Evolutionary conservation across 2,113 vertebrate genomes (phyloP).

Genomic region (Callipepla californica): DNA sequence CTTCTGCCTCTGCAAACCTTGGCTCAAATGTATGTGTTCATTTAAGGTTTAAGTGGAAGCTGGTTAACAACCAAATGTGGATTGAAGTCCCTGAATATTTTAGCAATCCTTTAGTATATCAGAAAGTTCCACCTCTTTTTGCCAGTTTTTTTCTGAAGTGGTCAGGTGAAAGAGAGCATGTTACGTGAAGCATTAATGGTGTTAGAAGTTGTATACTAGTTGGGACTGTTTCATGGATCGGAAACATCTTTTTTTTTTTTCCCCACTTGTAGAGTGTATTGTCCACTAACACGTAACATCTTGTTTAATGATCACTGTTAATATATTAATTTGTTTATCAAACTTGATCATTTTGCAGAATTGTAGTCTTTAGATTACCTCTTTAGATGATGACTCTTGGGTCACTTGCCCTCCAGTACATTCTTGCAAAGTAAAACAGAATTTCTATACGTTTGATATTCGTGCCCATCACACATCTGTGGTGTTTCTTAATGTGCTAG

Average conservation of each 20-base stretch:
- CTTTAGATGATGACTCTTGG: background rate
- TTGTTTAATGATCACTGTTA: background rate
- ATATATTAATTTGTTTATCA: background rate
- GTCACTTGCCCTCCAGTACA: slow-evolving; percentile 12
- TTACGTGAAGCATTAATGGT: background rate
- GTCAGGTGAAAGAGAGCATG: background rate
- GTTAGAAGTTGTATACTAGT: background rate
- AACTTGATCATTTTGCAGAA: background rate
- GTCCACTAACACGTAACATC: background rate
- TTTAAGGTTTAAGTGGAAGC: background rate
- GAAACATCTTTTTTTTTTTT: background rate
- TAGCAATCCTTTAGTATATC: background rate
- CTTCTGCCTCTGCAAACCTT: background rate
- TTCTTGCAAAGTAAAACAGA: background rate
- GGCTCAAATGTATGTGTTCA: background rate
- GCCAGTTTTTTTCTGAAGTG: background rate
- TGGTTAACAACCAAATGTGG: background rate
- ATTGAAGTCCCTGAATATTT: background rate
- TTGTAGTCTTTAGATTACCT: background rate
- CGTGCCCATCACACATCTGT: background rate
- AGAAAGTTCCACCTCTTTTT: background rate
- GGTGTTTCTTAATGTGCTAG: background rate
- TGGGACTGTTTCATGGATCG: background rate
- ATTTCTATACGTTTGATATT: background rate
- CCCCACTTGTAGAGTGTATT: background rate